Evolutionary conservation across 2,888 invertebrate genomes (phyloP).

Genomic region (Megaustenia siamemsis): DNA sequence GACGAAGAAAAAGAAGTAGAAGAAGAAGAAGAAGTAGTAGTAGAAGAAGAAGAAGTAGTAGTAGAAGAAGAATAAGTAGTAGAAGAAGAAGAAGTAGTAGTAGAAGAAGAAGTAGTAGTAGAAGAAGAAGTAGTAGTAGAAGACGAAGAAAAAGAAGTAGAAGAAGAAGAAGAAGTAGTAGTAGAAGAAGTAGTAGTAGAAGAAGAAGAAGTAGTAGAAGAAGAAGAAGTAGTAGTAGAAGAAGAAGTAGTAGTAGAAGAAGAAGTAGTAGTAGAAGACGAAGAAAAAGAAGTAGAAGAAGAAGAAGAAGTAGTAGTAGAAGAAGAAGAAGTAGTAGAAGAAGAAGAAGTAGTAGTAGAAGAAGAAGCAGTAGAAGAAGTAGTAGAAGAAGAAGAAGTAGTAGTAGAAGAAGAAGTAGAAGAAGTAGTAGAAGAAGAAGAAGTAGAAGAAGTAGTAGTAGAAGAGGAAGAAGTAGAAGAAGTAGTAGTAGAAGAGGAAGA

Average conservation of each 20-base stretch:
- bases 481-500: too few species aligned
- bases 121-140: neutral
- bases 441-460: slow-evolving; percentile 8
- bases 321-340: neutral
- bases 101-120: slow-evolving; percentile 19
- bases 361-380: too few species aligned
- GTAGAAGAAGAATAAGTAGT: neutral
- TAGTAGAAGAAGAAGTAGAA: slow-evolving; percentile 61
- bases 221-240: neutral
- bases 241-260: slow-evolving; percentile 56
- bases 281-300: too few species aligned
- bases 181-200: slow-evolving; percentile 19
- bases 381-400: slow-evolving; percentile 88
- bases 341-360: neutral
- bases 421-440: slow-evolving; percentile 9
- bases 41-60: neutral
- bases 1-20: neutral
- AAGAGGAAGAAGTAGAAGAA: too few species aligned
- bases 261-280: too few species aligned
- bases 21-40: neutral
- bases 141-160: slow-evolving; percentile 5
- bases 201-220: too few species aligned
- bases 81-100: neutral
- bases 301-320: neutral
- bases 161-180: neutral